Base-by-base conservation (phyloP, 2,113 vertebrate species). In the Laticauda colubrina region DNA sequence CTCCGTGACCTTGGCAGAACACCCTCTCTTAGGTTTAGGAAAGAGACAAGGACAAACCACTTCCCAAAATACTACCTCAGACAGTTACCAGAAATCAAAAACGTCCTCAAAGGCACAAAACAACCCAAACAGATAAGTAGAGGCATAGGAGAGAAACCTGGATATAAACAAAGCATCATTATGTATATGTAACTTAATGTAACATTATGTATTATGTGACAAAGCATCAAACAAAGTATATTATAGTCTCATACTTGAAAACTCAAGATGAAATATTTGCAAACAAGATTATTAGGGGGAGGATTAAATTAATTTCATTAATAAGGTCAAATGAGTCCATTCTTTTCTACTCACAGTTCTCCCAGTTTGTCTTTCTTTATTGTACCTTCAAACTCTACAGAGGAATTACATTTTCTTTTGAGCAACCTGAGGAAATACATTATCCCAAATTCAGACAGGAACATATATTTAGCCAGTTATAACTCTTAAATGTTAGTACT, bases 391-490 rank as follows among this genome's bases (percentile, higher is more conserved):
- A 97, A 55, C 85, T 95, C 89, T 95, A 92, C 93, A 95, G 95
- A 95, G 95, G 94, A 96, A 97, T 90, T 94, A 90, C 95, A 96
- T 92, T 97, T 94, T 92, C 96, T 95, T 93, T 95, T 93, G 93
- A 96, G 95, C 93, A 97, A 97, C 91, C 95, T 96, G 95, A 97
- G 96, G 96, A 97, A 98, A 96, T 93, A 95, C 97, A 96, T 97
- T 97, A 96, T 97, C 97, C 97, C 87, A 54, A 15, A 54, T 18
- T 54, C 59, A 53, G 26, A 87, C 94, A 94, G 39, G 24, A 57
- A 51, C 85, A 59, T 48, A 53, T 94, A 96, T 96, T 96, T 95
- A 93, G 96, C 97, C 96, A 93, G 64, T 95, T 96, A 95, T 94
- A 96, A 95, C 95, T 97, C 95, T 96, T 97, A 95, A 51, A 95